Evolutionary conservation across 2,888 invertebrate species (phyloP).

Genomic region (Aphrophora alni): DNA sequence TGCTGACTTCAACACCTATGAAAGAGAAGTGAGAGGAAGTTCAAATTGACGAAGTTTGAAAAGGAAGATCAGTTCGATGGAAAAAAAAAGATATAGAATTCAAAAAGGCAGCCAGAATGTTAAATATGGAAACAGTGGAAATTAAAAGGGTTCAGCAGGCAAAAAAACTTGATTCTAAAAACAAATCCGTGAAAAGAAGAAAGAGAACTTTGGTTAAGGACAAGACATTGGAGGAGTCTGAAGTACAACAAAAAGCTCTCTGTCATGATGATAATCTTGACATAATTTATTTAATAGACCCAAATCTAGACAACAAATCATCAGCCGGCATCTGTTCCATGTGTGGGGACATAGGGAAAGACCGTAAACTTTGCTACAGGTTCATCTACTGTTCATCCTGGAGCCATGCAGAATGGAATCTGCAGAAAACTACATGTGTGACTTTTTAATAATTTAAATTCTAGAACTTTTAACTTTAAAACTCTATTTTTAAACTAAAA

Average conservation of each 20-base stretch:
- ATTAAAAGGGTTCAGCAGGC: neutral
- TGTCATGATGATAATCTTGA: constrained; percentile 15
- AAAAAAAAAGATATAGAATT: constrained; percentile 13
- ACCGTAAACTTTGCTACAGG: neutral
- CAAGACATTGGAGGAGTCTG: neutral
- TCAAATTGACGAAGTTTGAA: no score
- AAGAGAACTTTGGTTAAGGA: neutral
- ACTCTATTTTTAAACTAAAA: neutral
- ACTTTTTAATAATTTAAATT: neutral
- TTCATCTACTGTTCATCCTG: neutral
- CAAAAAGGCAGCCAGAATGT: neutral
- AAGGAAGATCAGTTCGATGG: neutral
- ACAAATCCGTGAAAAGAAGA: neutral
- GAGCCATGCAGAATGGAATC: constrained; percentile 11
- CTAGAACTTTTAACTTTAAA: neutral
- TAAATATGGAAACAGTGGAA: neutral
- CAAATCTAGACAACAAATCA: neutral
- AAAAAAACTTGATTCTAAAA: neutral
- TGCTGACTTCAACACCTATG: neutral
- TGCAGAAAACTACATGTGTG: constrained; percentile 16
- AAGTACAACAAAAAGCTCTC: neutral
- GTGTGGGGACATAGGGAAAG: constrained; percentile 21
- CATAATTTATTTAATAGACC: neutral
- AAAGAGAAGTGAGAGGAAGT: neutral
- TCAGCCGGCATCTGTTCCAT: neutral